Base-by-base conservation (phyloP, 2,888 invertebrate species). In the Torymus texanus region DNA sequence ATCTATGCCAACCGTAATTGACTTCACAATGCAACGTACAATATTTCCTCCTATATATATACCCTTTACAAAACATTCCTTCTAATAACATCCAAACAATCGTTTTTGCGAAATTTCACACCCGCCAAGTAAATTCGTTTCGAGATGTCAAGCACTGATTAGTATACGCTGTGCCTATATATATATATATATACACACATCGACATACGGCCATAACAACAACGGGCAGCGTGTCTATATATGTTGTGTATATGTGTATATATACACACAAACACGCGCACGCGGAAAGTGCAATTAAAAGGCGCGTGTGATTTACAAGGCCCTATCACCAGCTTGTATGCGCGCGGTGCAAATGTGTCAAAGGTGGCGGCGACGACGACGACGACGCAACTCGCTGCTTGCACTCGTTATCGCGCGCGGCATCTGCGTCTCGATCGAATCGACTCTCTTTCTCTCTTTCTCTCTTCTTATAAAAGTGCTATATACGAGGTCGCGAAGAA, bases 261-360 rank as follows among this genome's bases (percentile, higher is more conserved):
- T 21, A 24, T 12, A 10, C 50, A 18, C 18, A 50, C 3, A 24
- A 4, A 10, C 50, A 18, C 18, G 18, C 3, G 24, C 24, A 59
- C 41, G 41, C 41, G 41, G 41, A 41, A 8, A 41, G 8, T 41
- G 73, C 62, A 78, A 78, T 78, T 78, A 78, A 78, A 77, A 73
- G 65, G 2, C 67, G 55, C 73, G 66, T 56, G 78, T 67, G 66
- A 78, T 78, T 66, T 66, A 61, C 55, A 67, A 62, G 67, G 11
- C 12, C 41, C 18, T 73, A 78, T 78, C 73, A 55, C 41, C 41
- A 41, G 41, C 41, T 21, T 21, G 21, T 21, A n/a, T n/a, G 21
- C 10, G 12, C 16, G 12, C 59, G 21, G 21, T 3, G 65, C 63
- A 63, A 74, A 74, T 74, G 68, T 62, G 78, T 78, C 78, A 78